These are phyloP conservation scores for Phocoena phocoena DNA, from an alignment of 2,113 vertebrate genomes.

Conservation along the genomic window DNA sequence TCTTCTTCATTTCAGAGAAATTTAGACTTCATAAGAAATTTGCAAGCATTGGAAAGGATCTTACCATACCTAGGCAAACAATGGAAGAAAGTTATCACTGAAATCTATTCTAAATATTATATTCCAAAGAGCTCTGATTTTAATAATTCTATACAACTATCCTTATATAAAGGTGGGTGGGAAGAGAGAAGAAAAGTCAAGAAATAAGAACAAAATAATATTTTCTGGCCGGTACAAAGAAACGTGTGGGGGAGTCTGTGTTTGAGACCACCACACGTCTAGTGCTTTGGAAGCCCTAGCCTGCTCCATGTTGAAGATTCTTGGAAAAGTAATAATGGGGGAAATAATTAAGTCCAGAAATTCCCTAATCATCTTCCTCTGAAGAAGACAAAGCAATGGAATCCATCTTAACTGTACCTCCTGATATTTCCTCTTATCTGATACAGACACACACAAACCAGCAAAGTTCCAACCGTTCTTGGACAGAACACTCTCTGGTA, in stretches of 20 bases:
- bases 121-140: not conserved
- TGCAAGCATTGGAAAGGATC: not conserved
- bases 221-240: not conserved
- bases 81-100: not conserved
- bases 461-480: not conserved
- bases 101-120: not conserved
- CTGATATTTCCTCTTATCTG: not conserved
- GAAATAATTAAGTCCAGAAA: not conserved
- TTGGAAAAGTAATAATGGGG: not conserved
- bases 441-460: not conserved
- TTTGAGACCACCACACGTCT: not conserved
- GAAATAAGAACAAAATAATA: constrained; percentile 22
- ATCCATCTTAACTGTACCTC: not conserved
- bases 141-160: not conserved
- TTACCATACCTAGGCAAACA: not conserved
- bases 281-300: not conserved
- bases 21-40: not conserved
- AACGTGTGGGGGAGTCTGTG: not conserved
- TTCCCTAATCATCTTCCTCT: not conserved
- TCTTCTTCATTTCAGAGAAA: not conserved
- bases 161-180: not conserved
- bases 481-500: not conserved
- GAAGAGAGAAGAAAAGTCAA: not conserved
- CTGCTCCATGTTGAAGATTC: not conserved
- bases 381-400: not conserved